phyloP scores from a whole-genome alignment of 2,797 vertebrate species.

The Sebastes oblongus region DNA sequence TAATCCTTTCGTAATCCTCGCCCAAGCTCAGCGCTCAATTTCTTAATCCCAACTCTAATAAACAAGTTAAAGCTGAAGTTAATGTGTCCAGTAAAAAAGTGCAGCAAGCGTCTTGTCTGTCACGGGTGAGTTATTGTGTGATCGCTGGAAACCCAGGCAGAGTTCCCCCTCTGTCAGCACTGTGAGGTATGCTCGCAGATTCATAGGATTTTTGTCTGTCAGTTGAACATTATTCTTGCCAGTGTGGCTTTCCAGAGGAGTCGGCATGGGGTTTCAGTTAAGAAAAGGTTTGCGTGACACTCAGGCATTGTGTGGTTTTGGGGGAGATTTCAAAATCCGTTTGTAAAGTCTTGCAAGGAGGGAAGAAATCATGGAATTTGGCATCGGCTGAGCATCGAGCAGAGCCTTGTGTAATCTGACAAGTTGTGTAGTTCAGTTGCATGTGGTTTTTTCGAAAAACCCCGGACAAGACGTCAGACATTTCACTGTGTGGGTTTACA shows the following conservation, averaged over 20 bases:
- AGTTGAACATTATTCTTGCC: slow-evolving; percentile 51
- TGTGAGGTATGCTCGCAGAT: slow-evolving; percentile 38
- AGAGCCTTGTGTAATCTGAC: slow-evolving; percentile 66
- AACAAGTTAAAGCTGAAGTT: slow-evolving; percentile 68
- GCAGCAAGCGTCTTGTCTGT: slow-evolving; percentile 34
- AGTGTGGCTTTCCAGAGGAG: slow-evolving; percentile 52
- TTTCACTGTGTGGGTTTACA: slow-evolving; percentile 60
- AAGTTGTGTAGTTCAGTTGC: slow-evolving; percentile 60
- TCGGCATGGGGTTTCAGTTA: slow-evolving; percentile 51
- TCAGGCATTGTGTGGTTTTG: slow-evolving; percentile 63
- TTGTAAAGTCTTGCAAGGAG: slow-evolving; percentile 58
- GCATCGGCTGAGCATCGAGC: slow-evolving; percentile 36
- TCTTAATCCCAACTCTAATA: slow-evolving; percentile 73
- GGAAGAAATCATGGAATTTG: slow-evolving; percentile 63
- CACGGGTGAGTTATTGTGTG: slow-evolving; percentile 29
- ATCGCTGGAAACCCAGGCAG: slow-evolving; percentile 44
- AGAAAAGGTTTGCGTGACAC: slow-evolving; percentile 71
- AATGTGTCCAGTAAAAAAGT: slow-evolving; percentile 65
- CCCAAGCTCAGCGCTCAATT: slow-evolving; percentile 53
- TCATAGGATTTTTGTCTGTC: slow-evolving; percentile 43
- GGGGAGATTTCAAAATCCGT: slow-evolving; percentile 51
- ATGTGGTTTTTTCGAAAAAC: slow-evolving; percentile 47
- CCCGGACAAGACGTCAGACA: slow-evolving; percentile 51
- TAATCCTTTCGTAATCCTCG: slow-evolving; percentile 68
- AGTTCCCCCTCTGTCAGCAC: slow-evolving; percentile 48